A percentile compares a stretch with the other conserved stretches of the same genome.
These are phyloP conservation scores for Phenganax subtilis DNA, from an alignment of 92 coral and sea anemone species.

Conservation along the genomic window DNA sequence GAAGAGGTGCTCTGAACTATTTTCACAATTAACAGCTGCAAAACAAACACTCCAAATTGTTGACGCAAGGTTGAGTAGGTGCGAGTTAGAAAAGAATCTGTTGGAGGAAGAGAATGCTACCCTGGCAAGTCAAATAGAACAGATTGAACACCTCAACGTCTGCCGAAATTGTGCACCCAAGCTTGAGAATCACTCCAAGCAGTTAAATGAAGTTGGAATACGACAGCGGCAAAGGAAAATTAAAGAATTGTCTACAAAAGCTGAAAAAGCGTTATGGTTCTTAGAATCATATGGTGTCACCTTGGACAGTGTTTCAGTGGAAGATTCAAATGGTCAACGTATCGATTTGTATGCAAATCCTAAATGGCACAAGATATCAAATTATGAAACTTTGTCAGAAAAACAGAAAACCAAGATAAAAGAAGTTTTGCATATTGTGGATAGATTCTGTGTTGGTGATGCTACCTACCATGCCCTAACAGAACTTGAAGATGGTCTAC, in stretches of 20 bases:
- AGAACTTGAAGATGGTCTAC: slow-evolving; percentile 7
- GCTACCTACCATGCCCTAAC: slow-evolving; percentile 45
- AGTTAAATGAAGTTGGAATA: background rate
- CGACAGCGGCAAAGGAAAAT: slow-evolving; percentile 16
- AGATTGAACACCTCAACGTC: slow-evolving; percentile 18
- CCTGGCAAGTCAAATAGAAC: slow-evolving; percentile 12
- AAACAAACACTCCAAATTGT: background rate
- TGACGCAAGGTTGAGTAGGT: slow-evolving; percentile 5
- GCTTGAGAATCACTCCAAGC: background rate
- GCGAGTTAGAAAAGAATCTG: background rate
- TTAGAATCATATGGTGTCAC: slow-evolving; percentile 21
- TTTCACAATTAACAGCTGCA: slow-evolving; percentile 1
- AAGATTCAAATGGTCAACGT: slow-evolving; percentile 24
- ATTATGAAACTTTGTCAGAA: background rate
- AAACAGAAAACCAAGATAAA: background rate
- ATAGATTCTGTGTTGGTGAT: slow-evolving; percentile 47
- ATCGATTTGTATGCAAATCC: background rate
- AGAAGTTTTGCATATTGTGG: slow-evolving; percentile 35
- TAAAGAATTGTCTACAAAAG: slow-evolving; percentile 8
- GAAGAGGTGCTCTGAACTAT: slow-evolving; percentile 9
- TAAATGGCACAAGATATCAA: background rate
- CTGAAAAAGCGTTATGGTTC: slow-evolving; percentile 26
- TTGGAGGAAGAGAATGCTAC: slow-evolving; percentile 21
- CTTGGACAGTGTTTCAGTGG: slow-evolving; percentile 2
- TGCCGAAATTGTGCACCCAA: slow-evolving; percentile 3